Evolutionary conservation across 2,888 invertebrate genomes (phyloP).

Genomic region (Callyntrura sp.): DNA sequence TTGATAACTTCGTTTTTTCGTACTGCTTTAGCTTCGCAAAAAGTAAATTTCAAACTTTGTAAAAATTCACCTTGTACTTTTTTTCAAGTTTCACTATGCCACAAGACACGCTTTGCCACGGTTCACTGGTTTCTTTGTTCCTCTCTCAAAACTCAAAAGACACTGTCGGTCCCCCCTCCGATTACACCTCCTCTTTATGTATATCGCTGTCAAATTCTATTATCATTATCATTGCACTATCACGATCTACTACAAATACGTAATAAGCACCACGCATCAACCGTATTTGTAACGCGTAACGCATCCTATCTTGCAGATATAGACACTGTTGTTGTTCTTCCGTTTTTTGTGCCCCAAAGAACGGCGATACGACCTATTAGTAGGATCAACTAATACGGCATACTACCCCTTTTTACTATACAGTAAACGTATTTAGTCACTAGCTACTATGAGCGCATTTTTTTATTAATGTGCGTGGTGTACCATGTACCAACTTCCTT

Average conservation of each 20-base stretch:
- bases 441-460: no score
- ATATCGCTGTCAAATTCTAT: not conserved
- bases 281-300: not conserved
- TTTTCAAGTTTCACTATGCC: no score
- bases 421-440: no score
- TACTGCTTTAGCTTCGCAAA: slow-evolving; percentile 11
- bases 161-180: not conserved
- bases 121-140: slow-evolving; percentile 4
- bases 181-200: slow-evolving; percentile 34
- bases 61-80: not conserved
- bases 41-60: not conserved
- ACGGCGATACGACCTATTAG: not conserved
- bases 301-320: not conserved
- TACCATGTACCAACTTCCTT: no score
- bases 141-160: not conserved
- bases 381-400: not conserved
- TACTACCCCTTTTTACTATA: not conserved
- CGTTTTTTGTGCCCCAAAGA: not conserved
- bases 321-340: not conserved
- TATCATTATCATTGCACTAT: no score
- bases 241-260: no score
- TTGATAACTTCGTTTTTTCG: no score
- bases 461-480: no score
- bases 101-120: not conserved
- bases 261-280: no score